Conservation (phyloP, 2,113 vertebrate species). For the Thymallus thymallus region DNA sequence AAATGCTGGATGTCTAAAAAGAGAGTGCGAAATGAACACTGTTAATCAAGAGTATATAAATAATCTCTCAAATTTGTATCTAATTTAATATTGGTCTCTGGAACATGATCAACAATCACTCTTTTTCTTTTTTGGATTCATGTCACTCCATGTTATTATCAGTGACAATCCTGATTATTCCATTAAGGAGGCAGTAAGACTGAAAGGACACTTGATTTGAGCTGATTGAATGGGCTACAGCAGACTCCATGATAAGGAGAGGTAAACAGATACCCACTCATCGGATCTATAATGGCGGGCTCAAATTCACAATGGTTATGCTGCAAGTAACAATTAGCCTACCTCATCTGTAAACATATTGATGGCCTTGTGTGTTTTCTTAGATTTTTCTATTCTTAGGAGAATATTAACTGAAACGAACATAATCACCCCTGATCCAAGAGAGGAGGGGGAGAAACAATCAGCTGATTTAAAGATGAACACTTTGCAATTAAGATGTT, state of each 20-base stretch:
- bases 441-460: constrained; percentile 16
- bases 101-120: not conserved
- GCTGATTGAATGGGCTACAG: constrained; percentile 40
- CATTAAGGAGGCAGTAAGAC: not conserved
- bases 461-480: constrained; percentile 40
- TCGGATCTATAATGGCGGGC: constrained; percentile 31
- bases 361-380: not conserved
- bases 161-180: not conserved
- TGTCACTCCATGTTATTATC: not conserved
- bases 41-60: constrained; percentile 17
- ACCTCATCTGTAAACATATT: not conserved
- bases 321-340: not conserved
- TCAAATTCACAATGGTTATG: constrained; percentile 21
- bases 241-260: constrained; percentile 40
- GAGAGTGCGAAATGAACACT: constrained; percentile 33
- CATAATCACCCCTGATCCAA: constrained; percentile 1
- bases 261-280: not conserved
- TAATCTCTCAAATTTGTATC: not conserved
- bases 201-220: constrained; percentile 36
- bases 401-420: constrained; percentile 21
- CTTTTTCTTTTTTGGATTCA: not conserved
- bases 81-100: not conserved
- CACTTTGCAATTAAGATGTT: constrained; percentile 41
- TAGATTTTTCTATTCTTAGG: constrained; percentile 6
- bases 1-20: constrained; percentile 6